Conservation (phyloP, 2,888 invertebrate species). For the Tetranychus piercei region DNA sequence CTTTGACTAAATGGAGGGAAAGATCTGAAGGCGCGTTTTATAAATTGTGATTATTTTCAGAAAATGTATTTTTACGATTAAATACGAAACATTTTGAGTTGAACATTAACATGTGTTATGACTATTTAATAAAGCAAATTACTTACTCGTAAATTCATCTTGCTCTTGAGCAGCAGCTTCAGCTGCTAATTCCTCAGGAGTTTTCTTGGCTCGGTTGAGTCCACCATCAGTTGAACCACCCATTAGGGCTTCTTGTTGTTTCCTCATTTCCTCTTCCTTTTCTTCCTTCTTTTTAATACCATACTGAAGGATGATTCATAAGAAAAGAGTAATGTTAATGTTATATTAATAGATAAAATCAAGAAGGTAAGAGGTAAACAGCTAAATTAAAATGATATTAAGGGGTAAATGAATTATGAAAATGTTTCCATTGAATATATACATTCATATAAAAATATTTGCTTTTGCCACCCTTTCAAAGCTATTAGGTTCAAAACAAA, state of each 20-base stretch:
- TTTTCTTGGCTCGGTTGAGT: conserved; percentile 94
- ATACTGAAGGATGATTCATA: conserved; percentile 47
- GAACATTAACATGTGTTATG: not conserved
- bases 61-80: not conserved
- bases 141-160: conserved; percentile 77
- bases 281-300: conserved; percentile 97
- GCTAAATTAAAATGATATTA: too few relatives aligned
- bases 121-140: not conserved
- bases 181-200: conserved; percentile 87
- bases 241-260: conserved; percentile 61
- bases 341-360: too few relatives aligned
- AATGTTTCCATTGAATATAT: not conserved
- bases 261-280: conserved; percentile 49
- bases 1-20: too few relatives aligned
- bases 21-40: too few relatives aligned
- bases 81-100: not conserved
- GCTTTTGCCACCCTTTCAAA: too few relatives aligned
- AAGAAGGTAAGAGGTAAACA: too few relatives aligned
- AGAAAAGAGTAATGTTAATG: not conserved
- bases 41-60: too few relatives aligned
- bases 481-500: too few relatives aligned
- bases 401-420: not conserved
- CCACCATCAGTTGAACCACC: conserved; percentile 30
- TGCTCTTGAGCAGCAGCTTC: conserved; percentile 89
- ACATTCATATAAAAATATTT: not conserved